Evolutionary conservation across 2,113 vertebrate genomes (phyloP).

Genomic region (Myotis brandtii): DNA sequence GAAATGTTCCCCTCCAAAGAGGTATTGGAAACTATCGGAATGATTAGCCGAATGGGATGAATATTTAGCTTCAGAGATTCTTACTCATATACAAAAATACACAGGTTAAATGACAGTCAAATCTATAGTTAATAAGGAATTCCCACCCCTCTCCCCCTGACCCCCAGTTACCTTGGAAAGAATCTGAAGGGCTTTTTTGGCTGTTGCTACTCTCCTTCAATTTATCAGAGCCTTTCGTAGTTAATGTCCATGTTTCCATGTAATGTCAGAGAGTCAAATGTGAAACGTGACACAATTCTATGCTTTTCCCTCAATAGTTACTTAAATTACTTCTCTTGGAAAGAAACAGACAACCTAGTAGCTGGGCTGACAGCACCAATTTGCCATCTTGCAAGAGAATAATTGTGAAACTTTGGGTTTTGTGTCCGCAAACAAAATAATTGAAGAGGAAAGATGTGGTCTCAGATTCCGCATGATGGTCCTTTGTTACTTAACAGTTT

Average conservation of each 20-base stretch:
- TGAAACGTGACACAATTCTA: slow-evolving; percentile 24
- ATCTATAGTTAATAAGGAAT: slow-evolving; percentile 27
- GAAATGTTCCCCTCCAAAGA: neutral
- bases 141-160: no score
- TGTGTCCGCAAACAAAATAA: slow-evolving; percentile 26
- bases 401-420: slow-evolving; percentile 55
- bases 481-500: neutral
- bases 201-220: neutral
- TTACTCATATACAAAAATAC: neutral
- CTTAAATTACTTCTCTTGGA: slow-evolving; percentile 69
- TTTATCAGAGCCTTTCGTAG: neutral
- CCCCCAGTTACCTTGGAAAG: slow-evolving; percentile 27
- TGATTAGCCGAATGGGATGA: slow-evolving; percentile 22
- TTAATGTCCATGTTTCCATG: neutral
- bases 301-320: slow-evolving; percentile 49
- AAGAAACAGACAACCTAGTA: slow-evolving; percentile 41
- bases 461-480: neutral
- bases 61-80: neutral
- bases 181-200: neutral
- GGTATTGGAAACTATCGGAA: neutral
- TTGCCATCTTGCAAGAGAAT: slow-evolving; percentile 59
- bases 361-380: slow-evolving; percentile 59
- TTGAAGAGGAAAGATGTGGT: neutral
- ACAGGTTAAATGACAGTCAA: slow-evolving; percentile 37
- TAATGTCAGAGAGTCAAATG: slow-evolving; percentile 55